These are phyloP conservation scores for Beaufortia kweichowensis DNA, from an alignment of 2,113 vertebrate species.

Conservation along the genomic window DNA sequence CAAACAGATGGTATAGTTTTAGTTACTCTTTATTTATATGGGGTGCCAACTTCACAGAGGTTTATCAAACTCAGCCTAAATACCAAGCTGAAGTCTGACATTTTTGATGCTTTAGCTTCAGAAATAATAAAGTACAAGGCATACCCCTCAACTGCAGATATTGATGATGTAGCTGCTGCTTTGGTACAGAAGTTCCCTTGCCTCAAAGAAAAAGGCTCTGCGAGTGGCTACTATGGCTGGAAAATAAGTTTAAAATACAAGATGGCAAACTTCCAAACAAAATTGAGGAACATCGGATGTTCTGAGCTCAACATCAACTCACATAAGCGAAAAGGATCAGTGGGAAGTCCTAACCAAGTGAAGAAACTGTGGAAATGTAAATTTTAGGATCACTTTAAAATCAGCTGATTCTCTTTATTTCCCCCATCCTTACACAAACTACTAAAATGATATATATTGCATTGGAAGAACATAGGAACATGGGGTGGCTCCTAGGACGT, in stretches of 20 bases:
- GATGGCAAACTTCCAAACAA: slow-evolving; percentile 18
- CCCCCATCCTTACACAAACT: too few relatives aligned
- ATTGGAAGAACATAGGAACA: too few relatives aligned
- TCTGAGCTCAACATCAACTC: slow-evolving; percentile 28
- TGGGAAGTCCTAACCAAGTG: slow-evolving; percentile 10
- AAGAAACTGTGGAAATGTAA: too few relatives aligned
- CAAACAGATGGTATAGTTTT: too few relatives aligned
- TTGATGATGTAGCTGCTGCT: slow-evolving; percentile 25
- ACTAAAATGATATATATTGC: too few relatives aligned
- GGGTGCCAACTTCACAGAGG: too few relatives aligned
- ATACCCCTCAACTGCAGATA: slow-evolving; percentile 23
- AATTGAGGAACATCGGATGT: slow-evolving; percentile 33
- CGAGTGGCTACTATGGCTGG: slow-evolving; percentile 6
- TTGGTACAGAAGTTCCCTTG: slow-evolving; percentile 30
- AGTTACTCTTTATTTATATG: too few relatives aligned
- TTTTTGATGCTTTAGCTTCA: slow-evolving; percentile 30
- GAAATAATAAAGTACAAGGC: slow-evolving; percentile 42
- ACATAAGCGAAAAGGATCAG: not conserved
- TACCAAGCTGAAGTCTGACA: slow-evolving; percentile 33
- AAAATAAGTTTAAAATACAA: slow-evolving; percentile 41
- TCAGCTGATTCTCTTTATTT: too few relatives aligned
- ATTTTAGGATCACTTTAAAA: too few relatives aligned
- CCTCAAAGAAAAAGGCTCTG: slow-evolving; percentile 8
- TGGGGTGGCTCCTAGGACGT: too few relatives aligned
- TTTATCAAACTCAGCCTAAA: slow-evolving; percentile 3